Evolutionary conservation across 2,113 vertebrate genomes (phyloP), one percentile per base, ranked within the genome.

Genomic region (Elaphurus davidianus): DNA sequence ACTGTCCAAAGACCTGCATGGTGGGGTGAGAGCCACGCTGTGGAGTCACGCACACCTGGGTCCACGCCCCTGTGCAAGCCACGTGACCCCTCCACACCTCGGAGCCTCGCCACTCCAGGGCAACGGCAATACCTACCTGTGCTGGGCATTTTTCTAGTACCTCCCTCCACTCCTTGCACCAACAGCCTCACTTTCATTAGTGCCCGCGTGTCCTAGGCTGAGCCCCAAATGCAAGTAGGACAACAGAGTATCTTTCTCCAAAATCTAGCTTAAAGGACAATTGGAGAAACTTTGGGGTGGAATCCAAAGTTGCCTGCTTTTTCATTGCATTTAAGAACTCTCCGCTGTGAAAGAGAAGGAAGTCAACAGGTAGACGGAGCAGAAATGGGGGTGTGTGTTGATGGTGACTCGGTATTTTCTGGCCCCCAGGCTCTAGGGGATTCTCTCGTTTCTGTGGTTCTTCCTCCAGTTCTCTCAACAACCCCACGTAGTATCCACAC

Each of bases 21-120:
- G 16, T 14, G 50, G n/a, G 19, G 10, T 50, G 25, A 59, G 43
- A 52, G 14, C 43, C 2, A 28, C 11, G 40, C 6, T 3, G 21
- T 25, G 6, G 21, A 1, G 5, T 14, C 6, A 28, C 1, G 15
- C 6, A 6, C 1, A n/a, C 7, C 11, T 1, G 25, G 30, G 17
- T 6, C 11, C 78, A 47, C 7, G 14, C 5, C 30, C 83, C 64
- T 33, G 30, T 28, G 40, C n/a, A 47, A 64, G 30, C 36, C n/a
- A 10, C 0, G 0, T 3, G 14, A 1, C 47, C 11, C 52, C 28
- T 5, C 19, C 54, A n/a, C 25, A 54, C 7, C 79, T 76, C 9
- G 5, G 9, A 0, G 2, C 40, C 40, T 36, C 52, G 2, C 17
- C 30, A 5, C 23, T 27, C 23, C 55, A 15, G 33, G 74, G 52